A percentile compares a stretch with the other conserved stretches of the same genome.
Conservation (phyloP, 2,888 invertebrate species). For the Amphipoea lucens region DNA sequence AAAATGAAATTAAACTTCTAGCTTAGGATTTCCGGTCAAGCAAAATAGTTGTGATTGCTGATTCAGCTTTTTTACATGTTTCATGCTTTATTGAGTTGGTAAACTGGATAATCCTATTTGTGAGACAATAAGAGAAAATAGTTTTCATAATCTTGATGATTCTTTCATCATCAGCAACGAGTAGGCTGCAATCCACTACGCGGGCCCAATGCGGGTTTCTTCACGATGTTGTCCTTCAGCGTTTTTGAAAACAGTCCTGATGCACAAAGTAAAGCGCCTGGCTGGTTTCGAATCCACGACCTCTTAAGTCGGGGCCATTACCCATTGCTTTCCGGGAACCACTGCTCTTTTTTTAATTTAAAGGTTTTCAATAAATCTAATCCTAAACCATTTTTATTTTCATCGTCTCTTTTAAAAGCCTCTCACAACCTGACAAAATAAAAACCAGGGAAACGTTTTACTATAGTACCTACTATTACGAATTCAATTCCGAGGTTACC, state of each 20-base stretch:
- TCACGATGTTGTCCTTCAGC: too few relatives aligned
- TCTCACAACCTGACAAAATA: constrained; percentile 26
- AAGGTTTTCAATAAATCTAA: constrained; percentile 8
- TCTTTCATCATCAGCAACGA: too few relatives aligned
- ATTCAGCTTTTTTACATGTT: background rate
- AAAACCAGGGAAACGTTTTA: constrained; percentile 59
- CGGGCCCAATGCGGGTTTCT: too few relatives aligned
- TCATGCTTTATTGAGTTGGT: background rate
- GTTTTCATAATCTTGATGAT: background rate
- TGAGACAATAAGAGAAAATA: background rate
- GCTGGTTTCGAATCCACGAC: too few relatives aligned
- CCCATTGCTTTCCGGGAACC: too few relatives aligned
- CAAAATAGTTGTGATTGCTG: background rate
- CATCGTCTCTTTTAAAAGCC: constrained; percentile 16
- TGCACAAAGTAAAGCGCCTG: too few relatives aligned
- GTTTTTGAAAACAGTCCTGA: too few relatives aligned
- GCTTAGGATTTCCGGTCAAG: background rate
- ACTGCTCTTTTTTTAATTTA: background rate
- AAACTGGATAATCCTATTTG: background rate
- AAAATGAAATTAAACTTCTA: background rate
- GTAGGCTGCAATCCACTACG: too few relatives aligned
- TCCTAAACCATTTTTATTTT: background rate
- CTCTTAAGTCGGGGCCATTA: too few relatives aligned
- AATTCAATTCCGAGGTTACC: constrained; percentile 68
- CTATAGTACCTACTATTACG: constrained; percentile 54